Evolutionary conservation across 2,113 vertebrate species (phyloP), one percentile per base, ranked within the genome.

Genomic region (Copsychus sechellarum): DNA sequence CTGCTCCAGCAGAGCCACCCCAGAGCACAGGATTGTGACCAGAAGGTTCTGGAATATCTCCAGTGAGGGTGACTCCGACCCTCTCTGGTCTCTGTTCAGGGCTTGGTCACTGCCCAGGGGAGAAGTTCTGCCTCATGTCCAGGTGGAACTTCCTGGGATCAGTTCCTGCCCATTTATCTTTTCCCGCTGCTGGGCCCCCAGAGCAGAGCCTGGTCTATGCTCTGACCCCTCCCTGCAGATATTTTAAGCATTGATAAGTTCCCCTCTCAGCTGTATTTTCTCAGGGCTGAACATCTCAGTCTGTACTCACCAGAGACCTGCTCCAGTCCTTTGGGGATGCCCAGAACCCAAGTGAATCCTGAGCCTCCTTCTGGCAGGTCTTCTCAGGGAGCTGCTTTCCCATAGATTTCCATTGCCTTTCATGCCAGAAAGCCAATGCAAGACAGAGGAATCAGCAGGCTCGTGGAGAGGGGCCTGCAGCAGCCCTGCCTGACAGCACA

Each of bases 341-440:
- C 60, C 58, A 70, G 23, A 42, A 50, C 12, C 16, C 33, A 73
- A 14, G 23, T 5, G 18, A 86, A 83, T 58, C 42, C 42, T 54
- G 23, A 80, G 14, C 21, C 60, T 83, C 47, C 23, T 57, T n/a
- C 74, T 33, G 18, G 15, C 10, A 82, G n/a, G 2, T 43, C 6
- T 76, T 6, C 25, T 40, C 36, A 50, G 43, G 62, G 18, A 66
- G 3, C 2, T 61, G 9, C 65, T 89, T 58, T 5, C 1, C 8
- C 17, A 12, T 2, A 8, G 26, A 24, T 33, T 14, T 23, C 67
- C 0, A 0, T 7, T 45, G 58, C 29, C n/a, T 74, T 43, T 11
- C 29, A 2, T 54, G 31, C 57, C 85, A 88, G 78, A 60, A 87
- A 72, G 40, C 14, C 87, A 67, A 0, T 2, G 33, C 43, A 83